Evolutionary conservation across 2,888 invertebrate genomes (phyloP).

Genomic region (Torymus auratus): DNA sequence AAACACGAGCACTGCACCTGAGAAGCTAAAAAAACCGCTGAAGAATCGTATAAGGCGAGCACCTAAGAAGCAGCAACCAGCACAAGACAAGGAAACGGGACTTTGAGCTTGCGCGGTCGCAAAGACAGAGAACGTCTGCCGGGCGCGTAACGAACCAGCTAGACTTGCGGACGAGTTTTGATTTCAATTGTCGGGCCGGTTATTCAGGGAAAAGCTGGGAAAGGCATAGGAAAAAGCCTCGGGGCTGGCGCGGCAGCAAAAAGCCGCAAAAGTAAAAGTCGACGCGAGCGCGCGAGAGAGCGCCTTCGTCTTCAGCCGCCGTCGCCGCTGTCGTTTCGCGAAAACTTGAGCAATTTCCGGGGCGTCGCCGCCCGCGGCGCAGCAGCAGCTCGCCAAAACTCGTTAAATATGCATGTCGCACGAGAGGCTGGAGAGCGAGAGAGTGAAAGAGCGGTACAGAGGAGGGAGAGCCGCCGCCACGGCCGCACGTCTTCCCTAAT

Average conservation of each 20-base stretch:
- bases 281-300: too few relatives aligned
- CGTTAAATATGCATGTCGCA: conserved; percentile 72
- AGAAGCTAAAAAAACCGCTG: conserved; percentile 23
- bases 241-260: conserved; percentile 34
- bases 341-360: conserved; percentile 74
- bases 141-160: conserved; percentile 54
- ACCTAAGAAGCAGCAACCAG: not conserved
- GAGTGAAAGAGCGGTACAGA: conserved; percentile 51
- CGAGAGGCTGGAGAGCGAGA: conserved; percentile 44
- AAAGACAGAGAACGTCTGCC: conserved; percentile 37
- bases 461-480: conserved; percentile 48
- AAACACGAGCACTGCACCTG: conserved; percentile 16
- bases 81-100: conserved; percentile 17
- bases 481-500: conserved; percentile 71
- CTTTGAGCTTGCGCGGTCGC: conserved; percentile 8
- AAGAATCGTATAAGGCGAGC: not conserved
- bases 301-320: not conserved
- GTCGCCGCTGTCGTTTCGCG: conserved; percentile 47
- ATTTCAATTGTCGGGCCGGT: conserved; percentile 65
- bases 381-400: conserved; percentile 66
- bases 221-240: not conserved
- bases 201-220: not conserved
- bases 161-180: conserved; percentile 59
- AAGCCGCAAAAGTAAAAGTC: conserved; percentile 21
- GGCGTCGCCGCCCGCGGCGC: conserved; percentile 46